Evolutionary conservation across 2,888 invertebrate species (phyloP).

Genomic region (Eurytoma californica): DNA sequence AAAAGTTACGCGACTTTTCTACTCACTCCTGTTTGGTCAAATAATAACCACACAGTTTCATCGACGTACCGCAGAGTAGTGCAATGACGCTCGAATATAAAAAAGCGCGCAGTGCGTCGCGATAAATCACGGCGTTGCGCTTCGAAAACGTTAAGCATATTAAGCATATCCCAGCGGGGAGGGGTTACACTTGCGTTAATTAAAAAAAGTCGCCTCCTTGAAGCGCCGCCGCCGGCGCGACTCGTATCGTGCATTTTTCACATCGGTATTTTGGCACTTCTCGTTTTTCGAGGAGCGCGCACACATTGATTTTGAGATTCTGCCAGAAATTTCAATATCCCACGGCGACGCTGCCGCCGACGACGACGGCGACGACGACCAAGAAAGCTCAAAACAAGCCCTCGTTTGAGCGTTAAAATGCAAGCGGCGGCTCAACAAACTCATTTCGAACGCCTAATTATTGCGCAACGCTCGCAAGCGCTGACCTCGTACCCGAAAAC

Average conservation of each 20-base stretch:
- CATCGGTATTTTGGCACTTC: constrained; percentile 20
- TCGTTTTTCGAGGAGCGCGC: not conserved
- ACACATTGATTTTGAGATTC: constrained; percentile 42
- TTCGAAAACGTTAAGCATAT: no score
- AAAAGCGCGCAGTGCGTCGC: no score
- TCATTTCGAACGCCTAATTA: constrained; percentile 35
- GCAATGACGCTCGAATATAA: no score
- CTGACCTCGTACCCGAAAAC: constrained; percentile 23
- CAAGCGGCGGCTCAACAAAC: constrained; percentile 27
- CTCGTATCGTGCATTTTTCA: constrained; percentile 12
- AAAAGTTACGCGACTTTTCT: no score
- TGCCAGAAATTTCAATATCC: constrained; percentile 48
- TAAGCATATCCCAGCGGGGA: no score
- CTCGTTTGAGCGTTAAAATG: not conserved
- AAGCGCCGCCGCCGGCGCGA: no score
- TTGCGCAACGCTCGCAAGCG: not conserved
- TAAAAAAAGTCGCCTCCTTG: constrained; percentile 3
- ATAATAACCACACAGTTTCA: no score
- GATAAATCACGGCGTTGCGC: no score
- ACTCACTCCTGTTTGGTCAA: no score
- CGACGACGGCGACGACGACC: not conserved
- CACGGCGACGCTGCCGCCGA: not conserved
- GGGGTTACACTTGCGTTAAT: not conserved
- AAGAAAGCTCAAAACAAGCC: not conserved
- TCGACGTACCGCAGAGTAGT: no score